Base-by-base conservation (phyloP, 2,888 invertebrate species). In the Ennomos erosarius region DNA sequence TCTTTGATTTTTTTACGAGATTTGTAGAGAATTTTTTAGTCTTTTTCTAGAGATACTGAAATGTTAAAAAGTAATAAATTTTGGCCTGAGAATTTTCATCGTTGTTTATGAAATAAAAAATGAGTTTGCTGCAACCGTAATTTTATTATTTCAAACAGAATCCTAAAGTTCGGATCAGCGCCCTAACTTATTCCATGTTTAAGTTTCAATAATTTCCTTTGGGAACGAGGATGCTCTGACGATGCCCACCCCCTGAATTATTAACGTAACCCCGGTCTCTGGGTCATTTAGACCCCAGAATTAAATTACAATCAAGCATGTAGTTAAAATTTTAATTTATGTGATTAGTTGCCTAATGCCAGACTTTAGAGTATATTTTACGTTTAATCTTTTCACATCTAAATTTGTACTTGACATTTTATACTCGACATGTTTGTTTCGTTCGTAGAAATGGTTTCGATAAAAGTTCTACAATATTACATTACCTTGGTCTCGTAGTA, bases 131-230 rank as follows among this genome's bases (percentile, higher is more conserved):
- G 39, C 49, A 39, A 67, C 59, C 58, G 67, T 73, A 67, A 75
- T 75, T 71, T 64, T 79, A 82, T 79, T 72, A 75, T 76, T 70
- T 69, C 71, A 66, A 69, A 72, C 75, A 76, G 65, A 75, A 77
- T 76, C 79, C 75, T 55, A 50, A 55, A 64, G 48, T 67, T 65
- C 49, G 51, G 51, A 51, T 54, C 60, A 54, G 55, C 63, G 56
- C 39, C 54, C 55, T 59, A 67, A 63, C 65, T 65, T 65, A 67
- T 82, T 82, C 80, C 74, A 64, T 81, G 83, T 87, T 87, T 85
- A 87, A 88, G 85, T 88, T 88, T 82, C 80, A 75, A 82, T 88
- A 84, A 89, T 89, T 88, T 89, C 89, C 88, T 86, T 59, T 26
- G 88, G 87, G 89, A 85, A 73, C 70, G 69, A 63, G 77, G 74